Conservation (phyloP, 2,797 vertebrate genomes). For the Pagetopsis macropterus region DNA sequence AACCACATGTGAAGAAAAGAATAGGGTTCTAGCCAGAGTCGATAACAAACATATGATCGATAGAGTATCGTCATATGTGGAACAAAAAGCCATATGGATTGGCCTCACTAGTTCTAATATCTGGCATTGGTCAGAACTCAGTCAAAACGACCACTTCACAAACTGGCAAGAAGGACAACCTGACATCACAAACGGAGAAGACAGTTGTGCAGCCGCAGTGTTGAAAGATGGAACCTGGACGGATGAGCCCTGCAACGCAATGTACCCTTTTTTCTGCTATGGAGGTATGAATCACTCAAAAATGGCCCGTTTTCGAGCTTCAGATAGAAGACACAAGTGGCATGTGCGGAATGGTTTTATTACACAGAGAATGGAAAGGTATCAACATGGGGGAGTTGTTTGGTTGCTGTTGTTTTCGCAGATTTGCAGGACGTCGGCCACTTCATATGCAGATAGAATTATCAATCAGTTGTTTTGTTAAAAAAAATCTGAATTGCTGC, state of each 20-base stretch:
- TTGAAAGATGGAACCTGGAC: slow-evolving; percentile 15
- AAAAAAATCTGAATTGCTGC: background rate
- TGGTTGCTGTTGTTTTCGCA: background rate
- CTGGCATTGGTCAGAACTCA: background rate
- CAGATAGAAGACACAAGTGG: too few species aligned
- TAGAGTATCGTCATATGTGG: accelerated
- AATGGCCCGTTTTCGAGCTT: background rate
- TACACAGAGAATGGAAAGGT: background rate
- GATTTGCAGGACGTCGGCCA: background rate
- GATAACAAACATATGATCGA: accelerated
- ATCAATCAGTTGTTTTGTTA: too few species aligned
- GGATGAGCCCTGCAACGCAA: background rate
- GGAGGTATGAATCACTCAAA: background rate
- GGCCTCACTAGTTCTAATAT: accelerated
- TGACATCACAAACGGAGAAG: accelerated
- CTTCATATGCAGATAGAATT: too few species aligned
- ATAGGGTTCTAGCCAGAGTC: background rate
- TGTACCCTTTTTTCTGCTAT: slow-evolving; percentile 21
- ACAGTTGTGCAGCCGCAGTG: background rate
- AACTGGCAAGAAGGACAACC: slow-evolving; percentile 26
- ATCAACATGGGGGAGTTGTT: too few species aligned
- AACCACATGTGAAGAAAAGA: accelerated
- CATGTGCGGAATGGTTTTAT: background rate
- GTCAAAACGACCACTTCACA: accelerated
- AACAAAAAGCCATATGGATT: background rate